Base-by-base conservation (phyloP, 2,113 vertebrate species). In the Eulemur macaco region DNA sequence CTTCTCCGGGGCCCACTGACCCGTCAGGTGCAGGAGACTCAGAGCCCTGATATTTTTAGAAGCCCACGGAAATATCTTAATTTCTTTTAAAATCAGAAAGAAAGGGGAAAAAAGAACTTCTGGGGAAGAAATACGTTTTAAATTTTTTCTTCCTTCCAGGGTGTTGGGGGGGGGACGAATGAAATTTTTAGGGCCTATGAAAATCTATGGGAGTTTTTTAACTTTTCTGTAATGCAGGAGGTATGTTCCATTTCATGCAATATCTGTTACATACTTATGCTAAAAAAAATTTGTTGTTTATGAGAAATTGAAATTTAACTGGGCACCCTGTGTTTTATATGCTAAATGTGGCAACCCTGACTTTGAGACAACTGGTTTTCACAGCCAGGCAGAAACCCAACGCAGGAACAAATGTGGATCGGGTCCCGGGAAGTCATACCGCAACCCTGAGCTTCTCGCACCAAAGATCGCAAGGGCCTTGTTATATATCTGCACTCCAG, bases 401-500 rank as follows among this genome's bases (percentile, higher is more conserved):
- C 1, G 25, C 54, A 31, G 64, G 34, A 77, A 56, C 20, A 68
- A 42, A 21, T 0, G 14, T 21, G 39, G 2, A 39, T 31, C 8
- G 12, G 39, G 52, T 8, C 37, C 74, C 14, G 0, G 14, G 42
- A 42, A 13, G 12, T 54, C 29, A 25, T 1, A 18, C 8, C 11
- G 20, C 5, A 23, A 23, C 42, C 78, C 6, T 2, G 21, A 23
- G 31, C 58, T 73, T 37, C 39, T 15, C 37, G 39, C 68, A 21
- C 68, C 29, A 39, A 77, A 77, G 58, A 77, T 34, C 50, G 8
- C 23, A 34, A 58, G 4, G 31, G 42, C 52, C 63, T 63, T 1
- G 0, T 58, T 6, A 34, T 0, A 29, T 3, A 4, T 54, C 15
- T 27, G 63, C 18, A 10, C 31, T 39, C 17, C 0, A 7, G 37